These are phyloP conservation scores for Gandaritis pyraliata DNA, from an alignment of 2,888 invertebrate genomes.

Conservation along the genomic window DNA sequence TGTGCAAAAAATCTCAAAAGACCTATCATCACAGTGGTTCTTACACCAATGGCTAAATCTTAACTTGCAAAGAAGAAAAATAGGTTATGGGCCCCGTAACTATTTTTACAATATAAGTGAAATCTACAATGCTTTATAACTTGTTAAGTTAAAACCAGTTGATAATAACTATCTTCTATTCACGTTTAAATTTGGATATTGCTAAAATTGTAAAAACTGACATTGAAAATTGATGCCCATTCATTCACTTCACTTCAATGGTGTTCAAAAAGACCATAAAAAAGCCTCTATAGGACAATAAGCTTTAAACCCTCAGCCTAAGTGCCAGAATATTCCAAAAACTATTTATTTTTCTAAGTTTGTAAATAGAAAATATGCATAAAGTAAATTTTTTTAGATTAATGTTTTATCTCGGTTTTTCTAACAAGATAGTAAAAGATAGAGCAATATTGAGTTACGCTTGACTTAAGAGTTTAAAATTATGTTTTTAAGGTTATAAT, in stretches of 20 bases:
- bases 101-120: no score
- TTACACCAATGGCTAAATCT: neutral
- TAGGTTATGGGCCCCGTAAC: no score
- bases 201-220: no score
- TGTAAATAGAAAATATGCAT: conserved; percentile 26
- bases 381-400: neutral
- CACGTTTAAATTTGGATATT: no score
- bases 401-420: no score
- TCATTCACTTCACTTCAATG: neutral
- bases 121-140: no score
- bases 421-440: neutral
- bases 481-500: neutral
- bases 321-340: conserved; percentile 29
- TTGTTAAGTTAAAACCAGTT: no score
- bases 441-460: conserved; percentile 6
- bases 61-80: no score
- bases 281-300: conserved; percentile 4
- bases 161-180: no score
- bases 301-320: conserved; percentile 15
- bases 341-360: conserved; percentile 15
- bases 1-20: neutral
- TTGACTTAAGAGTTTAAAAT: conserved; percentile 2
- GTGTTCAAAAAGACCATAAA: neutral
- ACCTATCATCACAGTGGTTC: conserved; percentile 1
- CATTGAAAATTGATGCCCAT: no score